Conservation (phyloP, 2,888 invertebrate species). For the Pyrrhosoma nymphula region DNA sequence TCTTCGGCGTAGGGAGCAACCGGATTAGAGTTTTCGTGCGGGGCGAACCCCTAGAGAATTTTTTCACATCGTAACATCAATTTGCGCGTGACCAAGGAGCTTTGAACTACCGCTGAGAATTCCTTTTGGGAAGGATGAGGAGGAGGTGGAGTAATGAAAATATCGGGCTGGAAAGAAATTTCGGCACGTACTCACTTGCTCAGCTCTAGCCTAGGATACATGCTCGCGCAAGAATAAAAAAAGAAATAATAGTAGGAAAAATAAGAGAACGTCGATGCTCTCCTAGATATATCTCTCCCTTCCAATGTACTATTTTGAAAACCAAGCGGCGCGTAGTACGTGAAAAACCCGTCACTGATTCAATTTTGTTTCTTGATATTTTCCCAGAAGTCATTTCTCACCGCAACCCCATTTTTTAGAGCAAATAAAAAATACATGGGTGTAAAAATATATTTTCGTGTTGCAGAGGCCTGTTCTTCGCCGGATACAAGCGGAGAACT, state of each 20-base stretch:
- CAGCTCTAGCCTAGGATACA: not conserved
- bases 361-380: conserved; percentile 12
- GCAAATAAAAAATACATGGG: not conserved
- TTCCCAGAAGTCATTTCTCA: conserved; percentile 26
- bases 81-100: conserved; percentile 6
- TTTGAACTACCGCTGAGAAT: not conserved
- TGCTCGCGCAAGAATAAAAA: not conserved
- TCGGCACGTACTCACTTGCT: not conserved
- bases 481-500: not conserved
- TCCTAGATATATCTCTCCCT: not conserved
- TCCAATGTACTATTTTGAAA: too few species aligned
- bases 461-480: not conserved
- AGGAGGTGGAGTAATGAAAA: not conserved
- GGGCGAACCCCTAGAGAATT: not conserved
- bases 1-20: not conserved
- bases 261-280: not conserved
- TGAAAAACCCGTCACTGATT: conserved; percentile 26
- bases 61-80: not conserved
- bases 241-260: not conserved
- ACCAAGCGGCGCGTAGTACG: not conserved
- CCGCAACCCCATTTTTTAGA: not conserved
- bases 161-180: not conserved
- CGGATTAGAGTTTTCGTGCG: not conserved
- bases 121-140: not conserved
- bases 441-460: not conserved